Conservation (phyloP, 2,113 vertebrate species). For the Seriola aureovittata region DNA sequence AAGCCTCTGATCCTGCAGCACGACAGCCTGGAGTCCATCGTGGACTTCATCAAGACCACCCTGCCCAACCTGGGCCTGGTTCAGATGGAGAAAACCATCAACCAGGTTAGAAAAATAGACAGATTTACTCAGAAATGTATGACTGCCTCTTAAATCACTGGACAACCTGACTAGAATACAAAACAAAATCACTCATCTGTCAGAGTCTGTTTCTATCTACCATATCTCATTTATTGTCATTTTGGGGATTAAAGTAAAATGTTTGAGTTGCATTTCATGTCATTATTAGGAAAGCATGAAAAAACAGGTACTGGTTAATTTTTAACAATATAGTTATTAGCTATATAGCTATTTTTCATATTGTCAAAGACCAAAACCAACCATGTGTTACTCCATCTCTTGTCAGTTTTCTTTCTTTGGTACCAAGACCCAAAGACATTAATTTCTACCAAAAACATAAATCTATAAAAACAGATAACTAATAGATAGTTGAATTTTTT, state of each 20-base stretch:
- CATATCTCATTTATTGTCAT: background rate
- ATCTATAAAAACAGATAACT: too few relatives aligned
- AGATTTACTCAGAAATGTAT: background rate
- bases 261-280: background rate
- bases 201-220: background rate
- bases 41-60: slow-evolving; percentile 96
- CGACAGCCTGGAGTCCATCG: slow-evolving; percentile 94
- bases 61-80: slow-evolving; percentile 95
- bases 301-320: background rate
- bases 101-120: slow-evolving; percentile 85
- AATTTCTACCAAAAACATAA: too few relatives aligned
- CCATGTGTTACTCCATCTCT: too few relatives aligned
- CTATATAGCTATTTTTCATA: too few relatives aligned
- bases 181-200: background rate
- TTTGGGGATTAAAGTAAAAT: background rate
- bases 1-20: slow-evolving; percentile 96
- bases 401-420: too few relatives aligned
- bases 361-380: too few relatives aligned
- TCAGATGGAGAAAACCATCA: slow-evolving; percentile 98
- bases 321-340: too few relatives aligned
- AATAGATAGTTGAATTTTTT: too few relatives aligned
- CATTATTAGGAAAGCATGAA: too few relatives aligned
- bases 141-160: background rate
- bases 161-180: background rate
- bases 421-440: too few relatives aligned